Evolutionary conservation across 2,888 invertebrate species (phyloP).

Genomic region (Caenorhabditis sinica): DNA sequence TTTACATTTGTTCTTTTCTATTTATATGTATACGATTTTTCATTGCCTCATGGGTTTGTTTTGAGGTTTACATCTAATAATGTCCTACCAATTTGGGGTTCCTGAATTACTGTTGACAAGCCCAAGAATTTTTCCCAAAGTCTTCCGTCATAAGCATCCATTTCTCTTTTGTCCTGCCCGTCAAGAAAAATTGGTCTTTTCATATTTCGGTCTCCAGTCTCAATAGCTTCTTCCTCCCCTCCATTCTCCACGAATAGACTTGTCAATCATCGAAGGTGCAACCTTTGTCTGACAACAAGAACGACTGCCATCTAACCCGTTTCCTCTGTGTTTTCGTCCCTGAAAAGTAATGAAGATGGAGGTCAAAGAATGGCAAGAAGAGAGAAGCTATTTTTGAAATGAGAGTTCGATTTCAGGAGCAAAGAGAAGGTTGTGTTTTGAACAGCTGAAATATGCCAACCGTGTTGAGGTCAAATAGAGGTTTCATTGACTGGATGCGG

Average conservation of each 20-base stretch:
- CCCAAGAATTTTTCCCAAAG: no score
- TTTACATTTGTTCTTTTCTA: no score
- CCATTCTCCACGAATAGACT: constrained; percentile 40
- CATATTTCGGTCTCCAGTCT: constrained; percentile 13
- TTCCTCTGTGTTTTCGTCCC: constrained; percentile 25
- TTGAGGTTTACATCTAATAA: no score
- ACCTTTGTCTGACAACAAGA: constrained; percentile 45
- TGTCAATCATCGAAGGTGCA: constrained; percentile 51
- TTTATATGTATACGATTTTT: no score
- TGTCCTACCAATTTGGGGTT: neutral
- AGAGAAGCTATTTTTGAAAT: constrained; percentile 24
- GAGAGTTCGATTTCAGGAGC: neutral
- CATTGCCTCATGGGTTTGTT: no score
- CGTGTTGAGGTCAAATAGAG: neutral
- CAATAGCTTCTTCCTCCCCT: neutral
- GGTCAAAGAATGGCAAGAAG: constrained; percentile 27
- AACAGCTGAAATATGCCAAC: neutral
- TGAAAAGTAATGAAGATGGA: constrained; percentile 8
- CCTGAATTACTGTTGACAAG: no score
- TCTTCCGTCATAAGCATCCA: no score
- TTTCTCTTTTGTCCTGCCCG: neutral
- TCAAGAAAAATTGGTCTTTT: constrained; percentile 8
- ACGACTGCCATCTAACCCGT: constrained; percentile 10
- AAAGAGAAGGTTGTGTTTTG: constrained; percentile 7
- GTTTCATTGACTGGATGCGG: neutral